Evolutionary conservation across 2,888 invertebrate genomes (phyloP).

Genomic region (Drosophila neotestacea): DNA sequence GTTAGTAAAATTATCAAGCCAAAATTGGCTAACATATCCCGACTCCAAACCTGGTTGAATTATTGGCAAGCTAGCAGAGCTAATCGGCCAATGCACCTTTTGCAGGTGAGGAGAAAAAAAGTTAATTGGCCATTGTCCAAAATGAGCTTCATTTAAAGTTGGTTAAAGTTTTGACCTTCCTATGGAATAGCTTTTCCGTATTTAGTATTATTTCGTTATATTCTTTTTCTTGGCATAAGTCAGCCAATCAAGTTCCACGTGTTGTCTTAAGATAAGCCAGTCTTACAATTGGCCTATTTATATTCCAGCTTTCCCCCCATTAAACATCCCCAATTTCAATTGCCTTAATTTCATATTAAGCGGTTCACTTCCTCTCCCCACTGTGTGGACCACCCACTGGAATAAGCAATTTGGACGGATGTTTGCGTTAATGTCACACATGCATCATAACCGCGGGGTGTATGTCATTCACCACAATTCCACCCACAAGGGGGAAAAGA

Average conservation of each 20-base stretch:
- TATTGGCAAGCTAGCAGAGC: conserved; percentile 19
- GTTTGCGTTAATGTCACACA: conserved; percentile 66
- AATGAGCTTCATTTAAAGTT: conserved; percentile 65
- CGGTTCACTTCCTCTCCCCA: background rate
- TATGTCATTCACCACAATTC: conserved; percentile 1
- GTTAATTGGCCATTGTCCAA: conserved; percentile 67
- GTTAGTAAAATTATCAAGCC: background rate
- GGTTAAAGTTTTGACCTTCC: conserved; percentile 8
- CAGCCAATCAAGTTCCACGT: background rate
- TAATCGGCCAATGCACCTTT: conserved; percentile 48
- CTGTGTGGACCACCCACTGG: conserved; percentile 37
- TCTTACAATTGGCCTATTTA: conserved; percentile 29
- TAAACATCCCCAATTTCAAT: conserved; percentile 25
- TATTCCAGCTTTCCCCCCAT: conserved; percentile 3
- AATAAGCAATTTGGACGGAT: conserved; percentile 42
- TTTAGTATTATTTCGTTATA: too few relatives aligned
- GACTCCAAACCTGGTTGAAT: conserved; percentile 6
- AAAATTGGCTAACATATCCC: background rate
- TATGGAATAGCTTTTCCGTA: too few relatives aligned
- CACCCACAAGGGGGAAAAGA: conserved; percentile 1
- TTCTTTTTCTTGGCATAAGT: background rate
- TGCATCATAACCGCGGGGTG: conserved; percentile 59
- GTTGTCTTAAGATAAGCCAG: conserved; percentile 20
- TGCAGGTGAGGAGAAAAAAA: conserved; percentile 26
- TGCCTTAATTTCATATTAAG: conserved; percentile 42